Base-by-base conservation (phyloP, 2,113 vertebrate species). In the Rattus norvegicus region DNA sequence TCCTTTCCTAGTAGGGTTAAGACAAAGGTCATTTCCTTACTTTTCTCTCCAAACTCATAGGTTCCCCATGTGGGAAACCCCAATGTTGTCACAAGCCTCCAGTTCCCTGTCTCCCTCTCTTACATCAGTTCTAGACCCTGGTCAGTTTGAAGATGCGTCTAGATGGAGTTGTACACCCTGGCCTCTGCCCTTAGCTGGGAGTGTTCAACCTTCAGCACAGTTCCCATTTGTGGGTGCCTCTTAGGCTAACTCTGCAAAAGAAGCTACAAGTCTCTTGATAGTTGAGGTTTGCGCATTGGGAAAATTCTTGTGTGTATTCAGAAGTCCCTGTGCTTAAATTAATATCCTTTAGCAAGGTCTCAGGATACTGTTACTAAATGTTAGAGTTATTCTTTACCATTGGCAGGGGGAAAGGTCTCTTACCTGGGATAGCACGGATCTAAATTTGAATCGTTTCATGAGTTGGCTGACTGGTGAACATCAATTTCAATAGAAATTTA, bases 301-400 rank as follows among this genome's bases (percentile, higher is more conserved):
- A 77, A 39, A 11, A 30, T 84, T 63, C 79, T 80, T 77, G n/a
- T 26, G 4, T 70, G 4, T 19, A 22, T 26, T 83, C 63, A 72
- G 39, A 81, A 97, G 52, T 75, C 65, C 36, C 89, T 19, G 28
- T 67, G 85, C 75, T 61, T 13, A 67, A 59, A 56, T 73, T 69
- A 36, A 5, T 92, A 73, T 92, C 52, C 77, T 90, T 92, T 92
- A 95, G 76, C 54, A 83, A 83, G 77, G 77, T 49, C 72, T 92
- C 75, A 77, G 19, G 61, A 87, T 85, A 73, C 67, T 88, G 2
- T 92, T 90, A 67, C 28, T 83, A 88, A 61, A 14, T 28, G 33
- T 47, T 79, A 72, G 17, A 88, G 33, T 54, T 63, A 49, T 95
- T 96, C 72, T 95, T 93, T 19, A 43, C 9, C 43, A 4, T 52